A percentile compares a stretch with the other conserved stretches of the same genome.
phyloP scores from a whole-genome alignment of 2,113 vertebrate genomes.

The Lota lota region DNA sequence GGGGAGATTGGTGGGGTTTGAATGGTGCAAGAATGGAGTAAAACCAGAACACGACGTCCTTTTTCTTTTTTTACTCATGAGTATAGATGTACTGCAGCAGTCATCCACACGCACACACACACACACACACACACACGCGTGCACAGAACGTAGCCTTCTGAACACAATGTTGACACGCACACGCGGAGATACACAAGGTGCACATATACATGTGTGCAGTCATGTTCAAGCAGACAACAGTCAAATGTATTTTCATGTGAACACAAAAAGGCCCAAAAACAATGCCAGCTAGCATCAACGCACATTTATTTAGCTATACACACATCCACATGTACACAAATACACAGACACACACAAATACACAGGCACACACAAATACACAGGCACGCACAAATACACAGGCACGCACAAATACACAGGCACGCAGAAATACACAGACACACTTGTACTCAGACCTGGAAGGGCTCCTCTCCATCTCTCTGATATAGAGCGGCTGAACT shows the following conservation, averaged over 20 bases:
- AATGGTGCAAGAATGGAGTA: no score
- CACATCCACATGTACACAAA: neutral
- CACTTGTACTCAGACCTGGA: slow-evolving; percentile 25
- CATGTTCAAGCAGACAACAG: no score
- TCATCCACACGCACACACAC: slow-evolving; percentile 20
- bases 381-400: neutral
- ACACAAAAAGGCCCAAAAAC: no score
- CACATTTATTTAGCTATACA: neutral
- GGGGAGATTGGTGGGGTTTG: no score
- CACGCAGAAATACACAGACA: slow-evolving; percentile 11
- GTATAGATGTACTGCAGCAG: slow-evolving; percentile 4
- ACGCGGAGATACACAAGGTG: no score
- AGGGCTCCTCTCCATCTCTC: slow-evolving; percentile 44
- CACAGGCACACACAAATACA: slow-evolving; percentile 10
- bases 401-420: neutral
- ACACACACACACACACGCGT: slow-evolving; percentile 5
- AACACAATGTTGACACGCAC: neutral
- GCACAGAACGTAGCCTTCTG: neutral
- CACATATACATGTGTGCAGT: no score
- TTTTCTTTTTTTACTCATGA: no score
- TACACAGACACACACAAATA: neutral
- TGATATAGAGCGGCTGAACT: slow-evolving; percentile 54
- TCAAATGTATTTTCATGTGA: no score
- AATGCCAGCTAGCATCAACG: no score
- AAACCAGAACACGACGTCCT: no score